Evolutionary conservation across 1,140 invertebrate genomes (phyloP), one percentile per base, ranked within the genome.

Genomic region (Centruroides sculpturatus): DNA sequence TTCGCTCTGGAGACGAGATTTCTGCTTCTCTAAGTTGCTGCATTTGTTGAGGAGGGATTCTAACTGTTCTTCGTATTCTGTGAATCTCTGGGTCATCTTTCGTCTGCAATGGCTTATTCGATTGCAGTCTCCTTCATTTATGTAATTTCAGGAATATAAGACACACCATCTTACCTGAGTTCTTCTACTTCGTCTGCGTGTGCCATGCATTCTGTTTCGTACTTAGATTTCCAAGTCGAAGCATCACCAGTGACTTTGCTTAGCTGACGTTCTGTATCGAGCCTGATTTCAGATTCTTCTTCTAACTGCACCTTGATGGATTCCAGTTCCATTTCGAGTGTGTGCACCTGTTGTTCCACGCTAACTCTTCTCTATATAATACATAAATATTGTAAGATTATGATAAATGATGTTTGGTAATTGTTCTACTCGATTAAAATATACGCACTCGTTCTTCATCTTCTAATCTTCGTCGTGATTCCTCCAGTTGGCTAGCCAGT

Each of bases 31-130:
- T 69, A 93, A 78, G 69, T 87, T 91, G 77, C 84, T 89, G 74
- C 92, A 84, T 79, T 95, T 96, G 63, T 89, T 88, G 66, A 94
- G 80, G 64, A 95, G 81, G 60, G 84, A 82, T 74, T 93, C 92
- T 70, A 96, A 92, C 72, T 95, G 91, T 76, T 96, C 92, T 75
- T 97, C 92, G 70, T 93, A 89, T 76, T 97, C 92, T 69, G 89
- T 85, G 69, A 95, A 91, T 71, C 91, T 87, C 66, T 83, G 80
- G 65, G 84, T 82, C 79, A 92, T 93, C 75, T 94, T 94, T 72
- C 89, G 86, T 66, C 79, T 80, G 64, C 8, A 36, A 47, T 5
- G 34, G 4, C 4, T 35, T 34, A 1, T 54, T 54, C 10, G 35
- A 41, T 41, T 41, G 23, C 41, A 41, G 5, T 41, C 5, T 2